These are phyloP conservation scores for Dromas ardeola DNA, from an alignment of 2,113 vertebrate species.

Conservation along the genomic window DNA sequence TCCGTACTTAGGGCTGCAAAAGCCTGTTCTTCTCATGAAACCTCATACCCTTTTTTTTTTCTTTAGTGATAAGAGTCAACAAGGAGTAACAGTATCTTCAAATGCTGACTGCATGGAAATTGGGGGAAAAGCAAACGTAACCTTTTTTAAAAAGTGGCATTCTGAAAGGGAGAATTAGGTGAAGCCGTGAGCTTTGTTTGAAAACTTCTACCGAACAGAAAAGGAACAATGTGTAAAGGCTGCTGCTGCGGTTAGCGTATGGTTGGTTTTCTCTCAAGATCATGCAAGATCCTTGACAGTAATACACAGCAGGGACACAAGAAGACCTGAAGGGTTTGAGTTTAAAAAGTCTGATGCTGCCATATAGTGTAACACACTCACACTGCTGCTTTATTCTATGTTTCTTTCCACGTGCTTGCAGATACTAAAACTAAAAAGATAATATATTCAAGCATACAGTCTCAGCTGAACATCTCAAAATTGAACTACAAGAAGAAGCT, in stretches of 20 bases:
- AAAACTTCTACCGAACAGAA: not conserved
- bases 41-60: not conserved
- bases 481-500: not conserved
- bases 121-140: not conserved
- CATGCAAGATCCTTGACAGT: not conserved
- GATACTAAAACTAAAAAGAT: not conserved
- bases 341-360: not conserved
- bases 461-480: not conserved
- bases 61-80: not conserved
- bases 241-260: not conserved
- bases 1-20: not conserved
- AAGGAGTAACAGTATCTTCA: not conserved
- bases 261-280: not conserved
- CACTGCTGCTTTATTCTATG: not conserved
- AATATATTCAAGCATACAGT: not conserved
- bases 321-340: not conserved
- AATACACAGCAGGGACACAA: not conserved
- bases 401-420: not conserved
- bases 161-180: not conserved
- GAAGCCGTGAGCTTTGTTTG: not conserved
- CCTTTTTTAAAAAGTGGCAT: not conserved
- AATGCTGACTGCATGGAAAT: not conserved
- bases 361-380: not conserved
- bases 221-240: not conserved
- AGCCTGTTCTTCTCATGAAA: not conserved